Base-by-base conservation (phyloP, 2,797 vertebrate genomes). In the Gobio occitaniae region DNA sequence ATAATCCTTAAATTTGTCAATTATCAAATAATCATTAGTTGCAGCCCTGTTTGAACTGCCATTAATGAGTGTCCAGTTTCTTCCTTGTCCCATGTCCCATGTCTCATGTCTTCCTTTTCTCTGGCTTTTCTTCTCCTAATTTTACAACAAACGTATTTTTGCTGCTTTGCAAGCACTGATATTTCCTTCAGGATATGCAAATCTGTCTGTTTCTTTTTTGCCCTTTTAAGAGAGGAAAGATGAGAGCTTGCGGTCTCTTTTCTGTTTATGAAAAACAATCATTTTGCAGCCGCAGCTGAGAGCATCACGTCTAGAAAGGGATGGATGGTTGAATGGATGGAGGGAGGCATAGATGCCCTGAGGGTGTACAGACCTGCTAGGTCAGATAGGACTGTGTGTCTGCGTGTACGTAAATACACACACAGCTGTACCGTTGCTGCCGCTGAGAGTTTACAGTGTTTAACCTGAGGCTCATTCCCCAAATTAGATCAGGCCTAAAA, bases 281-380 rank as follows among this genome's bases (percentile, higher is more conserved):
- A 65, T 72, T 74, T 80, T 71, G 59, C 48, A 68, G 47, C 47
- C 8, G 21, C 79, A 65, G 76, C 69, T 69, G 61, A 80, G 82
- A 71, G 59, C 38, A 8, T 63, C 56, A 70, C 5, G 68, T 84
- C 56, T 78, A 66, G 68, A 76, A 71, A 63, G 6, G 19, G 32
- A 69, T 5, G 65, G 16, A 66, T 65, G 65, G 48, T n/a, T 25
- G n/a, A 61, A 54, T 68, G 69, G 52, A 84, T 84, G 12, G 66
- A 82, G 29, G 38, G 52, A 82, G 68, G 75, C 50, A 82, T 66
- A 81, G 75, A 87, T 86, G 32, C 38, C 72, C 79, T 84, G 25
- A 63, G 86, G 86, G 70, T 36, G 25, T 17, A 66, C 21, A 65
- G 25, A 80, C 61, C 81, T 75, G 80, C 78, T 83, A 44, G 78